Evolutionary conservation across 2,888 invertebrate species (phyloP), one percentile per base, ranked within the genome.

Genomic region (Caenorhabditis virilis): DNA sequence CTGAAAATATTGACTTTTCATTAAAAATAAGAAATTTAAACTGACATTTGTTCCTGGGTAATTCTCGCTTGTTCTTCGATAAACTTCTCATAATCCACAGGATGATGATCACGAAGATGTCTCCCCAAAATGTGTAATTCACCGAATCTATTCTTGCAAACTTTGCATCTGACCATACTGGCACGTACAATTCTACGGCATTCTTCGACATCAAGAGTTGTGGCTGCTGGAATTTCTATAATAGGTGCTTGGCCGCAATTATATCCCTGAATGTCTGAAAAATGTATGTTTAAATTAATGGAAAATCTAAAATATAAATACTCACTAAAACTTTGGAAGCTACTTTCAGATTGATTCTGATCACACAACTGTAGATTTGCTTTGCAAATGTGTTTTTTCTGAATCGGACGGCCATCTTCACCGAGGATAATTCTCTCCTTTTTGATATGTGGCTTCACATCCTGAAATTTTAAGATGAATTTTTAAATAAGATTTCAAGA

Each of bases 131-230:
- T 47, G 52, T 79, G 70, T 43, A 75, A 68, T 39, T 83, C 83
- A n/a, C 78, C 71, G 53, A 80, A 83, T 2, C 83, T 78, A 72
- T 79, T 83, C 30, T 76, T 77, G 55, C 83, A 83, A 15, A 74
- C 66, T 63, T 82, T 72, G 55, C 78, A 80, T 18, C 76, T 58
- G 23, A 78, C 68, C 82, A 83, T 83, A 56, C 78, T 80, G 25
- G 68, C 52, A 7, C 82, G 73, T 4, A 83, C 76, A 16, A 74
- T 35, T 18, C 61, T 64, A 1, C 82, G 70, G 20, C 83, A 71
- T 25, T 79, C 78, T 2, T 72, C 66, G 27, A 52, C 26, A 13
- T 46, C 46, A 39, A 59, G 20, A 13, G 55, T 27, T 6, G 59
- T 26, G 2, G 59, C 59, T 3, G 42, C 7, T 4, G 23, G 20